Conservation (phyloP, 2,797 vertebrate species). For the Scolopax bukidnonensis region DNA sequence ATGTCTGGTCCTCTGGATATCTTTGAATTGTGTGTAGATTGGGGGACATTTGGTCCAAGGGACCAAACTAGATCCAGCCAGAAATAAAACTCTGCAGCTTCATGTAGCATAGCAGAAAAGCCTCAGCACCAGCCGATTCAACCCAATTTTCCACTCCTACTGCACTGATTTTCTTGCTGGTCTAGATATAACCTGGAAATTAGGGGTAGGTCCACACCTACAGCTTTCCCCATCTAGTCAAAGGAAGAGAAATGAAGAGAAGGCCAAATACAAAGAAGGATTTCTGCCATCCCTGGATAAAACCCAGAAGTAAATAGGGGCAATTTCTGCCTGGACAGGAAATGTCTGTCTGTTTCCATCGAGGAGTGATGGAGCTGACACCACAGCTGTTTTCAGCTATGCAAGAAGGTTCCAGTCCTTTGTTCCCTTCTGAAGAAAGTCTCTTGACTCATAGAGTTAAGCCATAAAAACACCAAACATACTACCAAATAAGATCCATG, state of each 20-base stretch:
- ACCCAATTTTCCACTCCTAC: not conserved
- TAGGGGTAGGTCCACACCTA: not conserved
- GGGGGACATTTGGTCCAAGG: not conserved
- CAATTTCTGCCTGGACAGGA: not conserved
- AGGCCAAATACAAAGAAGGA: not conserved
- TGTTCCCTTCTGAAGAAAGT: not conserved
- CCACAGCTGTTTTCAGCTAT: rapidly evolving
- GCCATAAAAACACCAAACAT: not conserved
- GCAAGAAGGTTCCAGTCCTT: not conserved
- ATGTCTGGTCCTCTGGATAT: not conserved
- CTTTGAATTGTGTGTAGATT: rapidly evolving
- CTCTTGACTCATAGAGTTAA: not conserved
- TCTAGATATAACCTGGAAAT: not conserved
- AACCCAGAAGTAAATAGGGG: not conserved
- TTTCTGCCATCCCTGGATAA: not conserved
- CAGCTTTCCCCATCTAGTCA: not conserved
- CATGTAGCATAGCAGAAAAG: not conserved
- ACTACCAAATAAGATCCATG: not conserved
- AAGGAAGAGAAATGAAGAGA: not conserved
- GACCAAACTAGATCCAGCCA: not conserved
- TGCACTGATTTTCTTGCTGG: not conserved
- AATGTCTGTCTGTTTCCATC: not conserved
- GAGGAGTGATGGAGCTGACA: not conserved
- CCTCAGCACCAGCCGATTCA: not conserved
- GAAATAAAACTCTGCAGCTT: not conserved